Conservation (phyloP, 2,113 vertebrate genomes). For the Dromaius novaehollandiae region DNA sequence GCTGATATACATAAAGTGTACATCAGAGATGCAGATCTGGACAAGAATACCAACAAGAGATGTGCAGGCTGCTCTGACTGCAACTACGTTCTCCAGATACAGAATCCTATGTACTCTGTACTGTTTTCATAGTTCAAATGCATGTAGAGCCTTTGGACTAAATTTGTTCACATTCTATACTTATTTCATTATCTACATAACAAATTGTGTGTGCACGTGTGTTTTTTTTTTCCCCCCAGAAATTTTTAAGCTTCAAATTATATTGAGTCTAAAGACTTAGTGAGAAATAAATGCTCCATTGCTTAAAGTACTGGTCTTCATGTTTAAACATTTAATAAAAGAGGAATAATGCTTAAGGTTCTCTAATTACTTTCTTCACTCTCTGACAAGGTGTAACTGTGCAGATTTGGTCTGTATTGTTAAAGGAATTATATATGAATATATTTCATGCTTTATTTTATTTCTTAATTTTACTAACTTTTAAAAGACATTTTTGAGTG, state of each 20-base stretch:
- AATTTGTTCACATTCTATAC: background rate
- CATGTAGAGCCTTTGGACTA: background rate
- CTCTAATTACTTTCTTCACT: background rate
- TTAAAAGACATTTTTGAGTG: background rate
- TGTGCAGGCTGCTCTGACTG: background rate
- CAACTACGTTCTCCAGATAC: background rate
- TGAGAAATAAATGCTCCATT: background rate
- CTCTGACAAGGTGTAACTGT: background rate
- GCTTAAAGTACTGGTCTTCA: background rate
- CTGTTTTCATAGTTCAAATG: background rate
- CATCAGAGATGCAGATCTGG: background rate
- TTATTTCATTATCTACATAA: background rate
- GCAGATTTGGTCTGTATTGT: background rate
- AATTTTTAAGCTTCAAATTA: background rate
- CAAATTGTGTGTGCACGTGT: background rate
- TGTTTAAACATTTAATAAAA: background rate
- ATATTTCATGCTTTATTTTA: background rate
- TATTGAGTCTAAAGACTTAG: background rate
- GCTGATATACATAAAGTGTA: background rate
- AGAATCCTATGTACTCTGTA: background rate
- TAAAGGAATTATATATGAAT: background rate
- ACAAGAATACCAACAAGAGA: background rate
- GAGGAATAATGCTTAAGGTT: background rate
- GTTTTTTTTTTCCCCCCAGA: background rate
- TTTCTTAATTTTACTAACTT: background rate